These are phyloP conservation scores for Xestia c-nigrum DNA, from an alignment of 2,888 invertebrate species.

Conservation along the genomic window DNA sequence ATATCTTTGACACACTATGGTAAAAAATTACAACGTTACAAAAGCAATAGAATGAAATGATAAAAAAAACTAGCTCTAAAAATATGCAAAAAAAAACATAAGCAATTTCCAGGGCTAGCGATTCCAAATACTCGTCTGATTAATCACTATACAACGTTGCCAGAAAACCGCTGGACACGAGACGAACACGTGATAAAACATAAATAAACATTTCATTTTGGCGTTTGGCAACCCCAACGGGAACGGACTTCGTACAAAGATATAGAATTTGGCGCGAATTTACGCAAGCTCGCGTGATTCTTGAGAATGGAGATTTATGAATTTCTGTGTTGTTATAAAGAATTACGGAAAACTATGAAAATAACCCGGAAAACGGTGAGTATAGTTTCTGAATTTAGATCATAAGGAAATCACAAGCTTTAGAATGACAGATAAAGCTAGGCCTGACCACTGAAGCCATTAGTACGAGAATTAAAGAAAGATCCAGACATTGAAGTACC, in stretches of 20 bases:
- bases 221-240: slow-evolving; percentile 68
- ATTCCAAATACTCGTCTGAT: slow-evolving; percentile 17
- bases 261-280: slow-evolving; percentile 58
- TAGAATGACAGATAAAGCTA: neutral
- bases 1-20: neutral
- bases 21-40: neutral
- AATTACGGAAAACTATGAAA: slow-evolving; percentile 15
- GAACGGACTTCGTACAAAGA: slow-evolving; percentile 58
- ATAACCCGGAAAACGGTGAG: slow-evolving; percentile 6
- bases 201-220: slow-evolving; percentile 68
- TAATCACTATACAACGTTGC: slow-evolving; percentile 33
- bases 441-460: neutral
- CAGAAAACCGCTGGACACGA: slow-evolving; percentile 56
- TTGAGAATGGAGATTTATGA: slow-evolving; percentile 21
- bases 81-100: neutral
- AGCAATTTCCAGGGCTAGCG: neutral
- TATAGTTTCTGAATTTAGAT: neutral
- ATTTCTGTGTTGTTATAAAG: neutral
- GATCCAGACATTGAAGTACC: neutral
- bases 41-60: neutral
- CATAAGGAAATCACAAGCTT: neutral
- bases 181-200: slow-evolving; percentile 62
- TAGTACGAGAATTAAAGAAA: neutral
- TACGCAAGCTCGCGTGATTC: slow-evolving; percentile 44
- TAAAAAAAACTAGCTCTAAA: neutral